Evolutionary conservation across 1,140 invertebrate genomes (phyloP).

Genomic region (Nilaparvata lugens): DNA sequence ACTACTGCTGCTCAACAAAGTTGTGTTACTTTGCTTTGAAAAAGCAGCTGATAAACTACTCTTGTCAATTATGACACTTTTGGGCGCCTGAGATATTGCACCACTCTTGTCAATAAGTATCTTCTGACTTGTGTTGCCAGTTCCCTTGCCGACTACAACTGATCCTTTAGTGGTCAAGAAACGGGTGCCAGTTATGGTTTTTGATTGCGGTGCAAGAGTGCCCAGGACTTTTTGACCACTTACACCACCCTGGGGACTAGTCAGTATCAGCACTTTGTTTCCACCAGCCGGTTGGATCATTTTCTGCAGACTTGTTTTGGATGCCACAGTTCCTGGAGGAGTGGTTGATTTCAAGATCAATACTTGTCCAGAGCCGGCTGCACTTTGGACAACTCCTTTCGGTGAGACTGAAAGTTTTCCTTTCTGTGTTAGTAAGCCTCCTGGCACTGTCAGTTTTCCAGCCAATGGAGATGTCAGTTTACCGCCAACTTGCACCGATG

Average conservation of each 20-base stretch:
- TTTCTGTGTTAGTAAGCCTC: background rate
- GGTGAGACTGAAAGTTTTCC: too few species aligned
- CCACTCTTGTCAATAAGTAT: slow-evolving; percentile 13
- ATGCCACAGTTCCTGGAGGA: background rate
- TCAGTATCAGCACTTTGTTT: slow-evolving; percentile 45
- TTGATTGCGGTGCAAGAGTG: slow-evolving; percentile 45
- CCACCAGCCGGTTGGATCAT: slow-evolving; percentile 7
- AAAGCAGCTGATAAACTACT: background rate
- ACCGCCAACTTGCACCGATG: too few species aligned
- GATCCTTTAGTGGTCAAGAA: slow-evolving; percentile 13
- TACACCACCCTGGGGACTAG: slow-evolving; percentile 38
- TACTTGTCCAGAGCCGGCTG: slow-evolving; percentile 5
- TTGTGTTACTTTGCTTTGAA: too few species aligned
- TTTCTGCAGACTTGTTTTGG: slow-evolving; percentile 31
- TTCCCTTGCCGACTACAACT: slow-evolving; percentile 4
- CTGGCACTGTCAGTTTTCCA: background rate
- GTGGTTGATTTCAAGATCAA: slow-evolving; percentile 15
- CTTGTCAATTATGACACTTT: slow-evolving; percentile 12
- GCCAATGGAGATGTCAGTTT: too few species aligned
- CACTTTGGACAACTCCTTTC: background rate
- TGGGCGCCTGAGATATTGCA: slow-evolving; percentile 3
- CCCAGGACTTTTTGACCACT: slow-evolving; percentile 40
- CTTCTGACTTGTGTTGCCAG: slow-evolving; percentile 7
- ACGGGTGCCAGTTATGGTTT: slow-evolving; percentile 32
- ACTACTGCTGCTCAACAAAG: background rate